Percentiles rank a stretch among this genome's conserved stretches.
phyloP scores from a whole-genome alignment of 2,888 invertebrate genomes.

The Athalia cordata region DNA sequence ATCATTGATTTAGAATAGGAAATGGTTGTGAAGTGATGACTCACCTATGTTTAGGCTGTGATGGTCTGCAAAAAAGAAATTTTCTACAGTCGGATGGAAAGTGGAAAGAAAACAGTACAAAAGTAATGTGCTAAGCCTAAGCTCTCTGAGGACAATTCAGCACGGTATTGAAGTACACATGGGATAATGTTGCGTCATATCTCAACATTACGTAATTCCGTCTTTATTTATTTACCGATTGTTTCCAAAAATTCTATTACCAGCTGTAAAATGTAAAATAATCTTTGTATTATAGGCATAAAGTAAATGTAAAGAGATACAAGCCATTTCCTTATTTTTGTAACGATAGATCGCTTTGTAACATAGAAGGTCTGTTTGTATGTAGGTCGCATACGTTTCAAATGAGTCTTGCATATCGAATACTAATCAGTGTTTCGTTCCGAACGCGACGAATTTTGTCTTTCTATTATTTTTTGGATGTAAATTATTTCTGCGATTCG shows the following conservation, averaged over 20 bases:
- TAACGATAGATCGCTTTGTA: neutral
- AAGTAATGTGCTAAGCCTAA: constrained; percentile 1
- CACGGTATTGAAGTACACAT: constrained; percentile 10
- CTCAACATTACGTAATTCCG: neutral
- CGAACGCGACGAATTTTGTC: too few species aligned
- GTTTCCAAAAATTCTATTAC: neutral
- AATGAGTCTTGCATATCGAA: too few species aligned
- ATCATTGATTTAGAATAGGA: constrained; percentile 70
- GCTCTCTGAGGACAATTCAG: neutral
- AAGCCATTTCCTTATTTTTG: neutral
- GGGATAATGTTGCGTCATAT: constrained; percentile 1
- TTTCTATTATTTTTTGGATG: too few species aligned
- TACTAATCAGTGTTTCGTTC: too few species aligned
- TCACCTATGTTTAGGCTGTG: constrained; percentile 37
- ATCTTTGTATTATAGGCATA: neutral
- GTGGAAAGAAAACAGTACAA: constrained; percentile 31
- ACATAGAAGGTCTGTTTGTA: neutral
- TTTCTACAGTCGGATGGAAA: neutral
- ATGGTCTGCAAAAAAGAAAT: neutral
- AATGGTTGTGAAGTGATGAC: constrained; percentile 20
- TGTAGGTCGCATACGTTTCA: too few species aligned
- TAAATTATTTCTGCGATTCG: too few species aligned
- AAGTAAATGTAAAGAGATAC: neutral
- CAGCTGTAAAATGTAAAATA: constrained; percentile 12
- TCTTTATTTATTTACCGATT: constrained; percentile 25